Percentiles rank a stretch among this genome's conserved stretches.
These are phyloP conservation scores for Corythaixoides concolor DNA, from an alignment of 2,113 vertebrate genomes.

Conservation along the genomic window DNA sequence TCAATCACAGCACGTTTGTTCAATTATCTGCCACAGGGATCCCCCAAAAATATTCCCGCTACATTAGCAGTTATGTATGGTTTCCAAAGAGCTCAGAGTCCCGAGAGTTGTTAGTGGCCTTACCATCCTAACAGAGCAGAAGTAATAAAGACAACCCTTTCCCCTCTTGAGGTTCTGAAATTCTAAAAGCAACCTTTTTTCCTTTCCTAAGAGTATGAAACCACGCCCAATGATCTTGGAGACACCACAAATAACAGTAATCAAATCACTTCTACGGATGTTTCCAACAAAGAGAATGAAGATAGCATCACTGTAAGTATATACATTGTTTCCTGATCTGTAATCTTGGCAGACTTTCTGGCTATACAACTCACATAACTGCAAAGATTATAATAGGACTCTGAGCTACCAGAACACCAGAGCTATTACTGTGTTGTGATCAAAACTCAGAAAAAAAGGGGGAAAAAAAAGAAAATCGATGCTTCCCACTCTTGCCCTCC, in stretches of 20 bases:
- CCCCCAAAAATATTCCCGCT: neutral
- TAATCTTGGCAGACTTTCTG: neutral
- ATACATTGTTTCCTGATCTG: neutral
- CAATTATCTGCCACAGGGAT: neutral
- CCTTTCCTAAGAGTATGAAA: slow-evolving; percentile 80
- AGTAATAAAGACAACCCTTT: neutral
- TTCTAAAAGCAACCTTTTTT: slow-evolving; percentile 23
- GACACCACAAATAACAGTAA: slow-evolving; percentile 79
- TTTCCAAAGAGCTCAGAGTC: neutral
- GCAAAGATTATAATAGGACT: neutral
- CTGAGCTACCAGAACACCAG: neutral
- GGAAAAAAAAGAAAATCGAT: neutral
- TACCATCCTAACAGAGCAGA: neutral
- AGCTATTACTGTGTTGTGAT: neutral
- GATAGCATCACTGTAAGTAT: slow-evolving; percentile 93
- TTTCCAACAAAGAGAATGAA: slow-evolving; percentile 79
- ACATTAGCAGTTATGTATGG: neutral
- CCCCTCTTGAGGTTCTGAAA: neutral
- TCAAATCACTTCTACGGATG: slow-evolving; percentile 75
- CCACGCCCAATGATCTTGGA: slow-evolving; percentile 75
- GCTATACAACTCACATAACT: neutral
- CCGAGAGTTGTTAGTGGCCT: neutral
- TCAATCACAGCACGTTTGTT: neutral
- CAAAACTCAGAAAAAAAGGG: neutral
- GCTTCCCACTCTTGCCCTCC: neutral